phyloP scores from a whole-genome alignment of 2,797 vertebrate genomes.

The Acanthurus lineatus region DNA sequence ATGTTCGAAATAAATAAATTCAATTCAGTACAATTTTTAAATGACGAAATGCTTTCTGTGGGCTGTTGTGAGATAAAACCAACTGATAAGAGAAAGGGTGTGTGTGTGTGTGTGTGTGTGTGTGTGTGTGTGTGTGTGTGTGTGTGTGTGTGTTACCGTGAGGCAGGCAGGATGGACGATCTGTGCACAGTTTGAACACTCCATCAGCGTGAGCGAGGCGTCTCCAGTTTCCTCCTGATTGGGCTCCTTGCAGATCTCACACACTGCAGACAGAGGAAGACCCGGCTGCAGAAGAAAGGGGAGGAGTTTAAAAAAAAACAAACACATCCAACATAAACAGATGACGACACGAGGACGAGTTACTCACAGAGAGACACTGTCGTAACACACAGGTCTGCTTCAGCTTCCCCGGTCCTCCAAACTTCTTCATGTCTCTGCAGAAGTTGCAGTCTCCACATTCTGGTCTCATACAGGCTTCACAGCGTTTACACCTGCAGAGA shows the following conservation, averaged over 20 bases:
- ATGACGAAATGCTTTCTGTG: too few species aligned
- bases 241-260: constrained; percentile 96
- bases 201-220: constrained; percentile 94
- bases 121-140: neutral
- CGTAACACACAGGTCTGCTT: constrained; percentile 96
- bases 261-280: constrained; percentile 96
- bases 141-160: constrained; percentile 80
- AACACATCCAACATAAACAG: neutral
- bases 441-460: constrained; percentile 99
- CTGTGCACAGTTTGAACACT: constrained; percentile 97
- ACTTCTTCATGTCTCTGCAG: constrained; percentile 99
- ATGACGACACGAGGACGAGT: too few species aligned
- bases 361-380: constrained; percentile 94
- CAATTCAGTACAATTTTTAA: too few species aligned
- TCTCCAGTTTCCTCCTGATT: constrained; percentile 92
- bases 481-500: constrained; percentile 90
- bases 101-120: neutral
- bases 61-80: too few species aligned
- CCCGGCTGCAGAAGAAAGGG: constrained; percentile 87
- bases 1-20: too few species aligned
- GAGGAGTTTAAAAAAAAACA: neutral
- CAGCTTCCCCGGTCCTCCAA: constrained; percentile 95
- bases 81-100: too few species aligned
- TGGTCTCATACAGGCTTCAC: constrained; percentile 94
- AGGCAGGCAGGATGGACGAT: constrained; percentile 97